A percentile compares a stretch with the other conserved stretches of the same genome.
phyloP scores from a whole-genome alignment of 2,888 invertebrate genomes.

The Apotomis betuletana region DNA sequence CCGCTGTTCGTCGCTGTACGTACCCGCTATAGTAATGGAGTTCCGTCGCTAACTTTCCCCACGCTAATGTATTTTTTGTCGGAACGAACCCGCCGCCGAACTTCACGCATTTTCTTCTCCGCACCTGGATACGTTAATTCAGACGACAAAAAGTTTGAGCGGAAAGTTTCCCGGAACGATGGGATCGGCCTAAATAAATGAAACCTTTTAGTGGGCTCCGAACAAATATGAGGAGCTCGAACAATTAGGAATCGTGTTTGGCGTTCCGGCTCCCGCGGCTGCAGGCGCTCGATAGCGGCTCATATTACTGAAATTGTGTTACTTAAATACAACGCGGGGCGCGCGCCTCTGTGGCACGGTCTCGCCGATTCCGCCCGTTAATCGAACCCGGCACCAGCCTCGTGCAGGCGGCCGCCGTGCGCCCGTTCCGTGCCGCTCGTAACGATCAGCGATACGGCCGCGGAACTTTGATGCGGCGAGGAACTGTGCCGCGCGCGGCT shows the following conservation, averaged over 20 bases:
- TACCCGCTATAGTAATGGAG: not conserved
- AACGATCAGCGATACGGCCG: conserved; percentile 1
- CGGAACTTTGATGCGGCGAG: conserved; percentile 3
- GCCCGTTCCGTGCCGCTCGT: not conserved
- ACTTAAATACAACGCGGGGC: conserved; percentile 2
- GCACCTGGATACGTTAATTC: conserved; percentile 32
- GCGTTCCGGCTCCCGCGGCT: not conserved
- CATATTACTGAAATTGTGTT: conserved; percentile 5
- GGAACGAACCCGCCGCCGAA: not conserved
- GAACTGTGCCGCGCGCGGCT: not conserved
- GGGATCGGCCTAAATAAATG: conserved; percentile 37
- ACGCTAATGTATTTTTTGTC: conserved; percentile 33
- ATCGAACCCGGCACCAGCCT: not conserved
- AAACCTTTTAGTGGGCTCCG: conserved; percentile 27
- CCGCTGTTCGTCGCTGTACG: not conserved
- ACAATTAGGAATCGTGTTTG: conserved; percentile 22
- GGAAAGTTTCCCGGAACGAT: conserved; percentile 16
- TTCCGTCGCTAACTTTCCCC: conserved; percentile 15
- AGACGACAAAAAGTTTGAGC: conserved; percentile 27
- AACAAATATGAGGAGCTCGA: conserved; percentile 20
- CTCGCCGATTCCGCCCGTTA: not conserved
- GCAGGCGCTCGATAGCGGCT: not conserved
- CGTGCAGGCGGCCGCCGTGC: not conserved
- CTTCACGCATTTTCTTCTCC: conserved; percentile 1
- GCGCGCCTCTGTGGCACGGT: not conserved